Evolutionary conservation across 1,140 invertebrate species (phyloP), one percentile per base, ranked within the genome.

Genomic region (Grapholita molesta): DNA sequence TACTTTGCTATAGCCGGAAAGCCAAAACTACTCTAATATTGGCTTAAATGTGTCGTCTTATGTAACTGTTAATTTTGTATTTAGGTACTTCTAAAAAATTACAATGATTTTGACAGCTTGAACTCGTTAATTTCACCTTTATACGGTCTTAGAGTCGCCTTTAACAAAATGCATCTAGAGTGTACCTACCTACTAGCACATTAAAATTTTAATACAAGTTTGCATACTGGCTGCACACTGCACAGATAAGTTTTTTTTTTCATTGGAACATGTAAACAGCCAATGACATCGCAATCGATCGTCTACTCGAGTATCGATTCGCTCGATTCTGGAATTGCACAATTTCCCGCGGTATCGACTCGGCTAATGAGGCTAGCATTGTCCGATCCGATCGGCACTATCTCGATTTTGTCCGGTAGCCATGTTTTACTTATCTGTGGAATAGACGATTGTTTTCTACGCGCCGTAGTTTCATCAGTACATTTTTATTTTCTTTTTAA

Each of bases 351-450:
- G 35, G 78, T 79, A 79, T 75, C 78, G 75, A 78, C 81, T 74
- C 75, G 74, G 88, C 80, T 90, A 90, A 90, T 89, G 87, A 90
- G 88, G 85, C 67, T 75, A 76, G 85, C 85, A 89, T 91, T 91
- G 89, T 91, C 84, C 85, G 87, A 89, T 89, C 75, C 81, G 81
- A 90, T 89, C 86, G 38, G 21, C 67, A 69, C 79, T 85, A 89
- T 88, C 84, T 86, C 77, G 68, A 85, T 88, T 87, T 88, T 85
- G 84, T 79, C 65, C 75, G 66, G 76, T 75, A 82, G 81, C 81
- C 85, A 79, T 88, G 85, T 90, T 83, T 79, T 74, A 84, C 83
- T 88, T 90, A 90, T 90, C 88, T 85, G 64, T 48, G 38, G 76
- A 76, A 69, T 75, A 57, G 71, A 74, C 81, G 79, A 89, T 89